Conservation (phyloP, 1,140 invertebrate genomes). For the Drosophila oshimai region DNA sequence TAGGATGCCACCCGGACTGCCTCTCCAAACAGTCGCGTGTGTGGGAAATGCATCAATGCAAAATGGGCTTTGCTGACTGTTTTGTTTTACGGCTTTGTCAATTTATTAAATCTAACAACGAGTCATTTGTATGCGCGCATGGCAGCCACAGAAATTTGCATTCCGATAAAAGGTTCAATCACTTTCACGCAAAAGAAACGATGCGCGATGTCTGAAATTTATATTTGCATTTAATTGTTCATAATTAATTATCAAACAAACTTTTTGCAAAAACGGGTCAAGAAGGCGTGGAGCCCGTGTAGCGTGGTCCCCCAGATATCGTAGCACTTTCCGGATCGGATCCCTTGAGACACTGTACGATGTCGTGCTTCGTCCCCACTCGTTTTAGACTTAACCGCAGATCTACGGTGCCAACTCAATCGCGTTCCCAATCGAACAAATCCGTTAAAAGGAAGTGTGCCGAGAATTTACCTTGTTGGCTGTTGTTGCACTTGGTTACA, state of each 20-base stretch:
- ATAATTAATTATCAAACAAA: conserved; percentile 40
- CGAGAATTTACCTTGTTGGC: conserved; percentile 46
- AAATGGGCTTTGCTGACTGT: neutral
- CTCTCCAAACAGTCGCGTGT: neutral
- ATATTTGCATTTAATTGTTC: conserved; percentile 17
- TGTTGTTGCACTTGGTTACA: neutral
- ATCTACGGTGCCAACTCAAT: neutral
- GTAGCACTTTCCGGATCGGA: no score
- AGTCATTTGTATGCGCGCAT: conserved; percentile 14
- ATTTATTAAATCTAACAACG: neutral
- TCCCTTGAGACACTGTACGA: no score
- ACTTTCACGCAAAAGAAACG: conserved; percentile 21
- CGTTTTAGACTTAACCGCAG: no score
- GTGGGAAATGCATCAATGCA: neutral
- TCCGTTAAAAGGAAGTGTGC: neutral
- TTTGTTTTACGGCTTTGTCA: neutral
- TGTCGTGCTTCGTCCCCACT: no score
- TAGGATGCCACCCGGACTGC: conserved; percentile 1
- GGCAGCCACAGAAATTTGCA: conserved; percentile 16
- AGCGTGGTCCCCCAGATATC: no score
- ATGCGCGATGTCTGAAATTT: conserved; percentile 3
- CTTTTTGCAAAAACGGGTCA: conserved; percentile 6
- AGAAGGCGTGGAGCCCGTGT: no score
- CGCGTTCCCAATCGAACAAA: neutral
- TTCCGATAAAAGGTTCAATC: conserved; percentile 36